Percentiles rank a stretch among this genome's conserved stretches.
phyloP scores from a whole-genome alignment of 2,113 vertebrate species.

The Quiscalus mexicanus region DNA sequence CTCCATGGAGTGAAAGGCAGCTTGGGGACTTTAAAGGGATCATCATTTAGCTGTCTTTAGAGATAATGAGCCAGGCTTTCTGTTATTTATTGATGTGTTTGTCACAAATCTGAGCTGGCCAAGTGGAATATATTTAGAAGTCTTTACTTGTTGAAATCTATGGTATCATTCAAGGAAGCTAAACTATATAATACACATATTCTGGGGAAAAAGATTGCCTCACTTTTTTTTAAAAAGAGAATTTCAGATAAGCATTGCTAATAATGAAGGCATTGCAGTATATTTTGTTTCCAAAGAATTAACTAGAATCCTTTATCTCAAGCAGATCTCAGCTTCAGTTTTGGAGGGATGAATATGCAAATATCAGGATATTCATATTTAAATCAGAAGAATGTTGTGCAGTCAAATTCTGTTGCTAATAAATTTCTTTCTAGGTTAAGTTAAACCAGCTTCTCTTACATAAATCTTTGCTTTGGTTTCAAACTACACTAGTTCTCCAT shows the following conservation, averaged over 20 bases:
- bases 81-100: neutral
- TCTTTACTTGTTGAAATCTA: neutral
- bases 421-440: neutral
- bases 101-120: neutral
- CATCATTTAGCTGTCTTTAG: neutral
- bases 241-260: neutral
- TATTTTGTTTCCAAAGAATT: neutral
- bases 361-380: neutral
- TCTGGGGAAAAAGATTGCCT: neutral
- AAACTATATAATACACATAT: neutral
- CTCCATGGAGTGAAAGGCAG: neutral
- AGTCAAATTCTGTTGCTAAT: neutral
- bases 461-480: neutral
- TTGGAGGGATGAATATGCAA: neutral
- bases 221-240: neutral
- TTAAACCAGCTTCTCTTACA: neutral
- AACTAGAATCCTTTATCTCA: neutral
- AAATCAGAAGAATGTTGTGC: neutral
- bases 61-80: neutral
- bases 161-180: neutral
- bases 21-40: neutral
- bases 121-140: neutral
- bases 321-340: neutral
- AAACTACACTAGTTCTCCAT: neutral
- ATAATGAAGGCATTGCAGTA: neutral